phyloP scores from a whole-genome alignment of 1,140 invertebrate genomes.

The Pseudomyrmex sp. region DNA sequence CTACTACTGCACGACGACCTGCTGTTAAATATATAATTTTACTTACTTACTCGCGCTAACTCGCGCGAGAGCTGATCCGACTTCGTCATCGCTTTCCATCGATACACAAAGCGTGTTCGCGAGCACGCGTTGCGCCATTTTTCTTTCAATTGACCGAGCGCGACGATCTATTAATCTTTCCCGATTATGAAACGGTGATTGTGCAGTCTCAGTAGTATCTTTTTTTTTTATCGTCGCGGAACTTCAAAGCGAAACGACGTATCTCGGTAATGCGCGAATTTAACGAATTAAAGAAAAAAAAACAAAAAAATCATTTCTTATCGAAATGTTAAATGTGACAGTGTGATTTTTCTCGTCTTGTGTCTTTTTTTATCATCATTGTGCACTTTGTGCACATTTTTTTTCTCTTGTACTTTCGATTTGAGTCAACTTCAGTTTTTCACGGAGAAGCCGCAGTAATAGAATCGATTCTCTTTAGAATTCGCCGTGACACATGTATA shows the following conservation, averaged over 20 bases:
- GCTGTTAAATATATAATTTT: slow-evolving; percentile 22
- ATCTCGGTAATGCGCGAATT: no score
- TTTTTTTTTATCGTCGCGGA: background rate
- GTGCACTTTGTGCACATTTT: no score
- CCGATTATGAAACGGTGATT: slow-evolving; percentile 31
- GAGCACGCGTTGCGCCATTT: slow-evolving; percentile 9
- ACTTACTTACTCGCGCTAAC: background rate
- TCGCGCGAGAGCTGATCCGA: background rate
- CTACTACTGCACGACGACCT: background rate
- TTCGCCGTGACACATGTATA: background rate
- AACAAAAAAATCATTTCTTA: no score
- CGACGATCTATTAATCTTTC: slow-evolving; percentile 40
- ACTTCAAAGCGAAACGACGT: background rate
- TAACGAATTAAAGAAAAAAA: no score
- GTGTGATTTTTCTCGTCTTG: no score
- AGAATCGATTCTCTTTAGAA: slow-evolving; percentile 8
- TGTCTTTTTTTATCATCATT: no score
- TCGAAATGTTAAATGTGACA: no score
- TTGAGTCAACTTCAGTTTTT: no score
- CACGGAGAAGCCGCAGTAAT: no score
- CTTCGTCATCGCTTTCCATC: background rate
- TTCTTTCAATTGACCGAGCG: slow-evolving; percentile 20
- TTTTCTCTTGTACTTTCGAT: no score
- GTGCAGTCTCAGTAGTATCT: background rate
- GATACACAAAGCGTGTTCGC: background rate